These are phyloP conservation scores for Melieria crassipennis DNA, from an alignment of 2,888 invertebrate genomes.

Conservation along the genomic window DNA sequence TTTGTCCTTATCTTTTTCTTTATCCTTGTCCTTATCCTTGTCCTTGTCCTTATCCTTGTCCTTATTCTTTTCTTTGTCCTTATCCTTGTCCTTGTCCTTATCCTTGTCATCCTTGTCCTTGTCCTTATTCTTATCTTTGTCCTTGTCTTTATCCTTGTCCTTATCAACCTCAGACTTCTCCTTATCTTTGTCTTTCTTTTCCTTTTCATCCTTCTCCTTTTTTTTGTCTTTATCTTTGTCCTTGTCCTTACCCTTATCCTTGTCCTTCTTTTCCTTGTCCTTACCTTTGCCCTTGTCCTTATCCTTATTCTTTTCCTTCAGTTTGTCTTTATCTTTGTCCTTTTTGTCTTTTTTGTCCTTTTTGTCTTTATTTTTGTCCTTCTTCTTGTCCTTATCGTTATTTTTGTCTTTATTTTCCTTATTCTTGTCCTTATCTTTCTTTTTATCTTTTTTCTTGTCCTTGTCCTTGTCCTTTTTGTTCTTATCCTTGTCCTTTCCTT, in stretches of 20 bases:
- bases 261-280: slow-evolving; percentile 6
- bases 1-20: slow-evolving; percentile 4
- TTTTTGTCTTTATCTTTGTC: slow-evolving; percentile 1
- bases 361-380: slow-evolving; percentile 13
- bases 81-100: slow-evolving; percentile 17
- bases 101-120: slow-evolving; percentile 15
- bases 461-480: slow-evolving; percentile 28
- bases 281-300: slow-evolving; percentile 35
- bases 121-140: slow-evolving; percentile 4
- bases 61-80: slow-evolving; percentile 1
- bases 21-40: slow-evolving; percentile 4
- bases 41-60: slow-evolving; percentile 13
- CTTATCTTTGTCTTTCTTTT: background rate
- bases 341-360: slow-evolving; percentile 13
- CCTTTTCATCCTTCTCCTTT: slow-evolving; percentile 4
- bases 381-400: background rate
- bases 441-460: slow-evolving; percentile 17
- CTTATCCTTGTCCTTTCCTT: slow-evolving; percentile 20
- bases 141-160: slow-evolving; percentile 2
- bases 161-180: background rate
- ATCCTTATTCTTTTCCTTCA: slow-evolving; percentile 11
- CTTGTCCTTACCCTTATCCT: background rate
- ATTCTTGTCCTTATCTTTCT: slow-evolving; percentile 9
- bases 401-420: slow-evolving; percentile 16
- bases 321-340: slow-evolving; percentile 21